Percentiles rank a stretch among this genome's conserved stretches.
These are phyloP conservation scores for Cyphomyrus plagiostoma DNA, from an alignment of 2,113 vertebrate genomes.

Conservation along the genomic window DNA sequence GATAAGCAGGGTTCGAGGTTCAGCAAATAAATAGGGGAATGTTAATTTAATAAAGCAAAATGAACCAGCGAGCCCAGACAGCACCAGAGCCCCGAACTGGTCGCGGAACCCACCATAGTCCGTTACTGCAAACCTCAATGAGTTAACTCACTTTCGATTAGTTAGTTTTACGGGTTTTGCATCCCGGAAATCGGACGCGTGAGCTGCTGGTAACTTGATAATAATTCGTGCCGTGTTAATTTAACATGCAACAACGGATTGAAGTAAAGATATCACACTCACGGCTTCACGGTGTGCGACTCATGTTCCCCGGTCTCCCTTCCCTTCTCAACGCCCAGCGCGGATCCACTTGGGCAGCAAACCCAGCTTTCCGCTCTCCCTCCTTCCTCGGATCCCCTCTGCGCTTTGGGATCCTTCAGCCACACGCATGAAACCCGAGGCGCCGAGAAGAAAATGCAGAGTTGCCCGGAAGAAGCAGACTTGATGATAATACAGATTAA, in stretches of 20 bases:
- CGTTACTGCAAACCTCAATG: background rate
- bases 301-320: background rate
- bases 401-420: background rate
- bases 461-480: background rate
- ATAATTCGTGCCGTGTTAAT: background rate
- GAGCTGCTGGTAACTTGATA: background rate
- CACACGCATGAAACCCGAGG: background rate
- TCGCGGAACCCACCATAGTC: background rate
- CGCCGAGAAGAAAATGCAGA: background rate
- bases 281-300: background rate
- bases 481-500: background rate
- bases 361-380: background rate
- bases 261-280: background rate
- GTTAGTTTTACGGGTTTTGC: background rate
- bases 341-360: background rate
- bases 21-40: background rate
- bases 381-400: background rate
- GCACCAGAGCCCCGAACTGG: background rate
- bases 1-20: background rate
- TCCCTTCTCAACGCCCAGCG: background rate
- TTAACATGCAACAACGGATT: background rate
- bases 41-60: background rate
- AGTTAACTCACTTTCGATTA: background rate
- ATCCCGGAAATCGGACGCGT: background rate
- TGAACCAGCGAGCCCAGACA: background rate